These are phyloP conservation scores for Halotydeus destructor DNA, from an alignment of 1,140 invertebrate species.

Conservation along the genomic window DNA sequence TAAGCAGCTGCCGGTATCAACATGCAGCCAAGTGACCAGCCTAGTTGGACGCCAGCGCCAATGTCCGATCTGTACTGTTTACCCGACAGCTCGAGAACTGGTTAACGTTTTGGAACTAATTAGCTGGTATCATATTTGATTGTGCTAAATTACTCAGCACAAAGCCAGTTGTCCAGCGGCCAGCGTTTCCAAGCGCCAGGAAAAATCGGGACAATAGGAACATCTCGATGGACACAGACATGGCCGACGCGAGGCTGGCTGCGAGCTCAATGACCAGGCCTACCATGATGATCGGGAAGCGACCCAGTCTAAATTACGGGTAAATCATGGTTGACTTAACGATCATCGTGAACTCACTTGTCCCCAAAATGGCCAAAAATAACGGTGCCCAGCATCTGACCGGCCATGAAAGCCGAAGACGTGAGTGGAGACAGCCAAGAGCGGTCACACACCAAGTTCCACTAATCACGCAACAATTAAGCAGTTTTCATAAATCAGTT, in stretches of 20 bases:
- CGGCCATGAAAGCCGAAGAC: conserved; percentile 58
- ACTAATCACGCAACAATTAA: conserved; percentile 27
- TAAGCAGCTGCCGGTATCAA: not conserved
- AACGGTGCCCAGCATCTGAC: conserved; percentile 53
- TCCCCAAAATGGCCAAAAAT: conserved; percentile 57
- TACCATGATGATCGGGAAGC: conserved; percentile 8
- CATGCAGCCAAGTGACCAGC: conserved; percentile 1
- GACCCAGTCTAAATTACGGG: no score
- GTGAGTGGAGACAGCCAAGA: conserved; percentile 42
- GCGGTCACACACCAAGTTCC: conserved; percentile 46
- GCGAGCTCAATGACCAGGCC: not conserved
- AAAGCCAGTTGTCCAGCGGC: not conserved
- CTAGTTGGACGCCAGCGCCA: not conserved
- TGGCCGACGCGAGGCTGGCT: not conserved
- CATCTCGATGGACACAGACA: not conserved
- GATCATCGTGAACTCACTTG: no score
- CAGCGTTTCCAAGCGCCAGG: not conserved
- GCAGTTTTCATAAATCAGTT: not conserved
- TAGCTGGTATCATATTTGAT: not conserved
- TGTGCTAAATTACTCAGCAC: not conserved
- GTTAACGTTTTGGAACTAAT: not conserved
- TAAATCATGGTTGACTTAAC: no score
- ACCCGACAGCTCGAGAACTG: conserved; percentile 4
- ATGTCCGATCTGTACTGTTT: not conserved
- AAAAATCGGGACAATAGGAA: conserved; percentile 4